A percentile compares a stretch with the other conserved stretches of the same genome.
phyloP scores from a whole-genome alignment of 2,113 vertebrate genomes.

The Spizaetus ornatus region DNA sequence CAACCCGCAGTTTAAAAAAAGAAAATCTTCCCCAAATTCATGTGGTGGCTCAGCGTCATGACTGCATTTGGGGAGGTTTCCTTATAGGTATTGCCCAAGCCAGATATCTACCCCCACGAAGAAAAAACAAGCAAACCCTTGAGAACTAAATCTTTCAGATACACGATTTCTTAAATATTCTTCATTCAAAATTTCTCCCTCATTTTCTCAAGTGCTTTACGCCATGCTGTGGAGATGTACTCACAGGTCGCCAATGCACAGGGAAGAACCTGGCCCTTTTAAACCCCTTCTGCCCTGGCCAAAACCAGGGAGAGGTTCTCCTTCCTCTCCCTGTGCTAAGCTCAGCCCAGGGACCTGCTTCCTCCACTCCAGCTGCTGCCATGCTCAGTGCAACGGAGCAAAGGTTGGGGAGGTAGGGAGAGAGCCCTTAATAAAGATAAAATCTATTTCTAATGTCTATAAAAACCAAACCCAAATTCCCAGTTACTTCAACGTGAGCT shows the following conservation, averaged over 20 bases:
- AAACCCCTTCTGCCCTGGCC: neutral
- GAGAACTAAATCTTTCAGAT: neutral
- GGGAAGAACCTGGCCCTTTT: neutral
- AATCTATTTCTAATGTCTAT: constrained; percentile 70
- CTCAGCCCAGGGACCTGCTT: neutral
- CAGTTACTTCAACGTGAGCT: constrained; percentile 53
- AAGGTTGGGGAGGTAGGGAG: constrained; percentile 25
- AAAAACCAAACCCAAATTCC: constrained; percentile 69
- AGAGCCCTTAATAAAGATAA: constrained; percentile 63
- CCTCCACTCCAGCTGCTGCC: neutral
- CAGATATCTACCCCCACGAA: neutral
- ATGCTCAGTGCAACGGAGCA: neutral
- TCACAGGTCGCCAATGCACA: neutral
- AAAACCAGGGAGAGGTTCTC: neutral
- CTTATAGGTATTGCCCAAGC: neutral
- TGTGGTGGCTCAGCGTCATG: neutral
- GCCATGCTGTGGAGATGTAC: neutral
- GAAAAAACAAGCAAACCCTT: neutral
- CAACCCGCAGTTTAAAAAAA: constrained; percentile 2
- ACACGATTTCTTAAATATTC: neutral
- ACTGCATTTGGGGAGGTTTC: neutral
- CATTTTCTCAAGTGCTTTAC: neutral
- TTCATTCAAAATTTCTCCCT: neutral
- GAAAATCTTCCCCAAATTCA: neutral
- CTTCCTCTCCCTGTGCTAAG: neutral